Evolutionary conservation across 2,888 invertebrate species (phyloP), one percentile per base, ranked within the genome.

Genomic region (Drosophila colorata): DNA sequence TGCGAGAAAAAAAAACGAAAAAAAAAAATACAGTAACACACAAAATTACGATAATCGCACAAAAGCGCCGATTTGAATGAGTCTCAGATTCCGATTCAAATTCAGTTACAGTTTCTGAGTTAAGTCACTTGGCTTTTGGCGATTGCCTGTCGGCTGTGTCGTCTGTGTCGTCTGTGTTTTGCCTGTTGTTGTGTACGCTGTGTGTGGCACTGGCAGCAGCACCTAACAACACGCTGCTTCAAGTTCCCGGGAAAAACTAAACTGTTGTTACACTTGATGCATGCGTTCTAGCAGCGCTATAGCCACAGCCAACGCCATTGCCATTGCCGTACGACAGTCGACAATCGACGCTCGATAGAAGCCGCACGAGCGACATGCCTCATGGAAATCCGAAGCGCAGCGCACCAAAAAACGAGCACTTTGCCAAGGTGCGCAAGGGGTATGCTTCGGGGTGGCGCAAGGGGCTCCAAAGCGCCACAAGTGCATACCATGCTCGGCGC

Each of bases 201-300:
- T 41, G 43, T 41, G 43, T 18, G 66, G 55, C 49, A 69, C 38
- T 44, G 46, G 63, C 59, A 65, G 80, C 78, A 61, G 73, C 68
- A 67, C 49, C 64, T 56, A 64, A 74, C 77, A 88, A 91, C 86
- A 84, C 90, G 83, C 87, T 82, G 87, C 86, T 88, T 83, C 86
- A 89, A 90, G 89, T 90, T 91, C 92, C 92, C 92, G 91, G 91
- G 92, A 85, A 92, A 91, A 91, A 94, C 93, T 80, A 90, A 91
- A 94, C 93, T 78, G 94, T 93, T 88, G 73, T 83, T 87, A 80
- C 85, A 91, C 90, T 90, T 90, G 90, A 90, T 90, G 93, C 90
- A 90, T 89, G 87, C 78, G 68, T 75, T 78, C 74, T 48, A 68
- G 58, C 75, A 74, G 63, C 68, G 51, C 38, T 59, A 59, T 49